Evolutionary conservation across 2,888 invertebrate species (phyloP), one percentile per base, ranked within the genome.

Genomic region (Drosophila pseudotakahashii): DNA sequence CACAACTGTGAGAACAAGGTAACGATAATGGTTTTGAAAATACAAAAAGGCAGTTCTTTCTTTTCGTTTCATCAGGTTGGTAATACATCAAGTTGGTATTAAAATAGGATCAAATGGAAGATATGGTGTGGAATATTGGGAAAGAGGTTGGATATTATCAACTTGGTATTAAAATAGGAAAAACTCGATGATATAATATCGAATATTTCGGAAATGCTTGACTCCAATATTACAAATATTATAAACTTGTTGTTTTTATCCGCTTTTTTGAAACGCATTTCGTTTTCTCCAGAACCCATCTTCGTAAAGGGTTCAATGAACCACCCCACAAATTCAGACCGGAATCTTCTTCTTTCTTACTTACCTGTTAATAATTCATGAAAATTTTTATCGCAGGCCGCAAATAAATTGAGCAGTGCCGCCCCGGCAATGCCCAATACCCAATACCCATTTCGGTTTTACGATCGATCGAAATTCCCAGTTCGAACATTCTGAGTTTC

Each of bases 391-490:
- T 82, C 80, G 52, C 55, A 61, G 62, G 70, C 62, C 82, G 85
- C 82, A 88, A 89, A 88, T 89, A 80, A 84, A 81, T 84, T 89
- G 83, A 82, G 77, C 78, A 80, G 30, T 37, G 62, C 81, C 63
- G 61, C 42, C 42, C 57, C 63, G 7, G 85, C 83, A 78, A 82
- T 78, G 77, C n/a, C n/a, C n/a, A n/a, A 19, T 19, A 19, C 78
- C 30, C 30, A 30, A 30, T 78, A 78, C 78, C 78, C 76, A 83
- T 90, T 90, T 90, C 77, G 89, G 81, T 91, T 91, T 91, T 91
- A 91, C 91, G 91, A 91, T 91, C 90, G 89, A 90, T 90, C 69
- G 83, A 81, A 89, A 91, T 91, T 91, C 91, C 91, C 91, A 89
- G 81, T 82, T 85, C 87, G 89, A 84, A 79, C 82, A 82, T 89